Evolutionary conservation across 2,888 invertebrate genomes (phyloP).

Genomic region (Rhagophthalmus giganteus): DNA sequence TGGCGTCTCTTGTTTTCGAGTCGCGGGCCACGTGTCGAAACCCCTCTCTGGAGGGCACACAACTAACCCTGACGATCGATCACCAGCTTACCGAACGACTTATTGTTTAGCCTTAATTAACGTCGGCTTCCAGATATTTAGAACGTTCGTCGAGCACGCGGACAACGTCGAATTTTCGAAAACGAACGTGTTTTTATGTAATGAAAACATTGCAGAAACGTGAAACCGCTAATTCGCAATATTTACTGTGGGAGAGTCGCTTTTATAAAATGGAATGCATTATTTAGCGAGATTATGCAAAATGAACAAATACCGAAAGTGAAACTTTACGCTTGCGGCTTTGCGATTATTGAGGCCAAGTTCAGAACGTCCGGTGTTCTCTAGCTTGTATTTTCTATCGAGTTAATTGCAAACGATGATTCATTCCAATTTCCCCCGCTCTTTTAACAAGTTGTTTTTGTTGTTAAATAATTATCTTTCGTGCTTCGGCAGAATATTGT

Average conservation of each 20-base stretch:
- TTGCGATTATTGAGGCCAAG: conserved; percentile 49
- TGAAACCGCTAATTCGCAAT: conserved; percentile 5
- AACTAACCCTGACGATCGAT: too few species aligned
- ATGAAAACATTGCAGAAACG: conserved; percentile 8
- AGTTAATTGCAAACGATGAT: conserved; percentile 23
- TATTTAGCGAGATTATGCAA: conserved; percentile 44
- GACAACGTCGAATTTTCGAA: too few species aligned
- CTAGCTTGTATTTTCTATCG: conserved; percentile 19
- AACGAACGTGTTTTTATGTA: too few species aligned
- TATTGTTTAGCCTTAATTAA: too few species aligned
- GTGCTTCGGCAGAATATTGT: too few species aligned
- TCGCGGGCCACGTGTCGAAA: too few species aligned
- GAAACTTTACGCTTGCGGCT: conserved; percentile 44
- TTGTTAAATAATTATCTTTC: too few species aligned
- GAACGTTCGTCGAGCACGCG: too few species aligned
- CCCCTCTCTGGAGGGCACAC: too few species aligned
- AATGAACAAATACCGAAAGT: conserved; percentile 51
- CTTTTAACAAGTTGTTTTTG: conserved; percentile 13
- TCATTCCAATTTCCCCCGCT: conserved; percentile 12
- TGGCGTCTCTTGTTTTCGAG: background rate
- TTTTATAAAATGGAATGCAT: conserved; percentile 10
- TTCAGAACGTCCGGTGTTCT: conserved; percentile 45
- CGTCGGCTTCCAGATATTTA: too few species aligned
- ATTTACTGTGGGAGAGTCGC: conserved; percentile 11
- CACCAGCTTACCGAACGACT: too few species aligned